These are phyloP conservation scores for Mesocricetus auratus DNA, from an alignment of 2,113 vertebrate genomes.

Conservation along the genomic window DNA sequence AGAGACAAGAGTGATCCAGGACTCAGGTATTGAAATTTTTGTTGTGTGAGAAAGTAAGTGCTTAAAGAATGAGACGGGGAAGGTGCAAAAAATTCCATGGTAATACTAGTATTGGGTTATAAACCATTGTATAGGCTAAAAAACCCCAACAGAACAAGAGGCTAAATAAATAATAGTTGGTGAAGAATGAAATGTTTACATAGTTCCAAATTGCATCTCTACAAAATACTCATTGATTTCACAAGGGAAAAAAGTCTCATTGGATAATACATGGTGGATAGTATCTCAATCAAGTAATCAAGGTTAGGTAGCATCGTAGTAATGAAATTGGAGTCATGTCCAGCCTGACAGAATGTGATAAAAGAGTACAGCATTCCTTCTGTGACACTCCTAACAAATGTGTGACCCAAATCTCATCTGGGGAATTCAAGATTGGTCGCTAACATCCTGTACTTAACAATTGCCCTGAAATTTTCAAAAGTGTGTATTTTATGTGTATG, in stretches of 20 bases:
- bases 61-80: neutral
- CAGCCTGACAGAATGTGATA: neutral
- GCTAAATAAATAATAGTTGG: neutral
- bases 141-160: neutral
- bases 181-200: neutral
- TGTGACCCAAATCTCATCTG: neutral
- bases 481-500: neutral
- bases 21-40: neutral
- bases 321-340: neutral
- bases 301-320: constrained; percentile 29
- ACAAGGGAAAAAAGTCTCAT: neutral
- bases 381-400: neutral
- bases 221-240: neutral
- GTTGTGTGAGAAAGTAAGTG: neutral
- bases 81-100: neutral
- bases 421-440: neutral
- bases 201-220: neutral
- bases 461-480: neutral
- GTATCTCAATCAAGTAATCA: neutral
- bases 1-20: neutral
- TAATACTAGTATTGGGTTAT: neutral
- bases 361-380: neutral
- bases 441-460: neutral
- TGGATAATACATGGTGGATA: neutral
- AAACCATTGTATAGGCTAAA: neutral